Evolutionary conservation across 2,797 vertebrate species (phyloP), one percentile per base, ranked within the genome.

Genomic region (Synaphobranchus kaupii): DNA sequence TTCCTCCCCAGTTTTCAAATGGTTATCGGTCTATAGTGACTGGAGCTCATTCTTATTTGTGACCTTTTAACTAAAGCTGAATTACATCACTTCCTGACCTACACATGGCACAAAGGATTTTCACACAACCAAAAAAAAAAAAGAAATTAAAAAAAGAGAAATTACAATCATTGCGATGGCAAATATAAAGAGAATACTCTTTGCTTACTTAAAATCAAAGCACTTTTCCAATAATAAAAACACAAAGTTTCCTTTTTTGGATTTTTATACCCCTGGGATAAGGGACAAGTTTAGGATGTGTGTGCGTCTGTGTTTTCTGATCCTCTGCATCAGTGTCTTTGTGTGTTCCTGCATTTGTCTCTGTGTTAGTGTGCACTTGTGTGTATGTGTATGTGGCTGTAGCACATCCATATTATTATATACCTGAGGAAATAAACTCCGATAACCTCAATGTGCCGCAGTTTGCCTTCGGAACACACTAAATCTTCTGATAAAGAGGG

Each of bases 21-120:
- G 66, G 82, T 84, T 39, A 81, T 9, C 22, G 22, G 22, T 44
- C 73, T n/a, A 9, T 10, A 13, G 22, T 81, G 28, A 81, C 78
- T 81, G 78, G 22, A 50, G 22, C 15, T 50, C 22, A 50, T 50
- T 50, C 78, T 81, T 44, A 81, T 28, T n/a, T 48, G 44, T 50
- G 78, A 47, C 34, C 13, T 81, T 83, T 68, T 84, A 86, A 52
- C 88, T 44, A 63, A 86, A 20, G 86, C 48, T 68, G 82, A 85
- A 85, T 50, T 88, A 89, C 90, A 48, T 85, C 20, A 20, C 90
- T 84, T 87, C 8, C 85, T 31, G 81, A 89, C 86, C 89, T 76
- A 89, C 88, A 89, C 71, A 86, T 86, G 89, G 89, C 89, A 91
- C 89, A 80, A 87, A 88, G 88, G 87, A 86, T 86, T 60, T 90